Percentiles rank a stretch among this genome's conserved stretches.
These are phyloP conservation scores for Chelmon rostratus DNA, from an alignment of 2,797 vertebrate species.

Conservation along the genomic window DNA sequence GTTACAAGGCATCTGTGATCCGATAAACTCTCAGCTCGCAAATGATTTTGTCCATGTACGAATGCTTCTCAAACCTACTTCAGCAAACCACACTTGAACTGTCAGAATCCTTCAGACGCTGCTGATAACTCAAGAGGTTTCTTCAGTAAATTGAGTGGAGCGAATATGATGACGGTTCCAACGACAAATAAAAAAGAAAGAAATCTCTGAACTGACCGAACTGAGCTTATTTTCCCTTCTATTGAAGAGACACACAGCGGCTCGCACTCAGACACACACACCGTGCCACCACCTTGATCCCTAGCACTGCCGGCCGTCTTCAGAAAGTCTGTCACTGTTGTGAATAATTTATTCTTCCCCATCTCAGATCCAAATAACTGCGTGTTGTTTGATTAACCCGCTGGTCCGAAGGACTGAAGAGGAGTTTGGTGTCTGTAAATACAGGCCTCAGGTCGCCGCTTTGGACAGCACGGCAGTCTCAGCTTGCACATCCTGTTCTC, in stretches of 20 bases:
- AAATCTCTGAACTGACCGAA: not conserved
- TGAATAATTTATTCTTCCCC: conserved; percentile 72
- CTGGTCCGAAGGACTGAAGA: conserved; percentile 64
- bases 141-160: conserved; percentile 8
- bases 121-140: conserved; percentile 3
- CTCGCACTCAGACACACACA: not conserved
- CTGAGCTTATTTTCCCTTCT: not conserved
- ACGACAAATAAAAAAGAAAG: not conserved
- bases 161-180: not conserved
- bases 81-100: not conserved
- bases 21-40: not conserved
- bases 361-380: conserved; percentile 65
- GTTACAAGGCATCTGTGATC: not conserved
- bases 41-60: not conserved
- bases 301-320: conserved; percentile 21
- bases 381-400: conserved; percentile 78
- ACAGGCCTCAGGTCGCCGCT: conserved; percentile 50
- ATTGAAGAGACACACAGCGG: conserved; percentile 7
- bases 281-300: conserved; percentile 15
- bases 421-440: conserved; percentile 61
- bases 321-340: conserved; percentile 52
- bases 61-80: conserved; percentile 7
- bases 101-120: not conserved
- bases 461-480: conserved; percentile 50
- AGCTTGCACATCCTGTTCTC: conserved; percentile 61